These are phyloP conservation scores for Chaenogobius annularis DNA, from an alignment of 2,113 vertebrate genomes.

Conservation along the genomic window DNA sequence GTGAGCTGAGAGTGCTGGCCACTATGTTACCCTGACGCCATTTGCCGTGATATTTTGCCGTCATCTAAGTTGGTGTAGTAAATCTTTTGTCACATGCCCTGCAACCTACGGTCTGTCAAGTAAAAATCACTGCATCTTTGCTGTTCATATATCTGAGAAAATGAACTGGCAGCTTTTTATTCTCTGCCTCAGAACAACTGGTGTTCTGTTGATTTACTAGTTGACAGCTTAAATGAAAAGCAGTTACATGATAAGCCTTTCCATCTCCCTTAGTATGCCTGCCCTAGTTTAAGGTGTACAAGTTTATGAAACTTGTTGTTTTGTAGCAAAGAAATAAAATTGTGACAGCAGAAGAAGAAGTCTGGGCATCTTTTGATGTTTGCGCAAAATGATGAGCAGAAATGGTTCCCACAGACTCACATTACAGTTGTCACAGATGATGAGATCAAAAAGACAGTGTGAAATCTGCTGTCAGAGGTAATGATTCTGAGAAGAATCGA, in stretches of 20 bases:
- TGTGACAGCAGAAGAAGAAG: neutral
- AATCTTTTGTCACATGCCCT: too few species aligned
- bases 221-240: neutral
- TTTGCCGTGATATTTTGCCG: neutral
- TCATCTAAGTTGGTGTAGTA: neutral
- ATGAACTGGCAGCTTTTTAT: neutral
- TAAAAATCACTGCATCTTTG: neutral
- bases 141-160: neutral
- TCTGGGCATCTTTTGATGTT: constrained; percentile 2
- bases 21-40: neutral
- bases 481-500: constrained; percentile 12
- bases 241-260: neutral
- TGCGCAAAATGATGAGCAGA: neutral
- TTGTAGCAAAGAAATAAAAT: constrained; percentile 6
- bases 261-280: neutral
- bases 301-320: constrained; percentile 1
- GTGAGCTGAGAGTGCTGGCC: too few species aligned
- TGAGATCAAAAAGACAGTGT: constrained; percentile 15
- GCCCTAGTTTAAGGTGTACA: neutral
- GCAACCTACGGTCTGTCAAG: neutral
- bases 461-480: constrained; percentile 13
- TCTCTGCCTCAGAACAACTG: neutral
- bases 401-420: constrained; percentile 3
- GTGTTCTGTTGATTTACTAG: neutral
- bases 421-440: constrained; percentile 17